These are phyloP conservation scores for Misgurnus mizolepis DNA, from an alignment of 2,113 vertebrate species.

Conservation along the genomic window DNA sequence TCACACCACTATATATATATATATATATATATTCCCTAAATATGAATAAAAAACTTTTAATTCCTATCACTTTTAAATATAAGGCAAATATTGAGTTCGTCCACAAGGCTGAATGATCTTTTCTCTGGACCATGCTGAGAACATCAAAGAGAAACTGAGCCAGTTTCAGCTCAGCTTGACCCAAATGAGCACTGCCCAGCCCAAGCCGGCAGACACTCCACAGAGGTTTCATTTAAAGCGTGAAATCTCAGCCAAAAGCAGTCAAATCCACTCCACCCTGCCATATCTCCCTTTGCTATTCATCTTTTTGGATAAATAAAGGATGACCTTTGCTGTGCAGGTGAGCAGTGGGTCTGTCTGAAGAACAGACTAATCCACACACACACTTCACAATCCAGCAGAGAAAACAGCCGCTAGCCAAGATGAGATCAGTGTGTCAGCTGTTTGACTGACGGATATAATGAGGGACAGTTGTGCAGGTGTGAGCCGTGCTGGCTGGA, in stretches of 20 bases:
- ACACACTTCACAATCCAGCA: slow-evolving; percentile 1
- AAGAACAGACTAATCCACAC: slow-evolving; percentile 26
- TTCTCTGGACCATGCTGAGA: slow-evolving; percentile 12
- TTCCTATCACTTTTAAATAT: not conserved
- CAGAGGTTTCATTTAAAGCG: slow-evolving; percentile 39
- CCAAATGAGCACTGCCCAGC: slow-evolving; percentile 26
- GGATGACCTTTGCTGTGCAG: slow-evolving; percentile 48
- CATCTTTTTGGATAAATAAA: slow-evolving; percentile 57
- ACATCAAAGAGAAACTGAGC: slow-evolving; percentile 34
- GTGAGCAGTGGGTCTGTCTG: slow-evolving; percentile 38
- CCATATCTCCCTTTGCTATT: slow-evolving; percentile 29
- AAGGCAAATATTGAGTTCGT: not conserved
- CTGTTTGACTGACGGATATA: slow-evolving; percentile 30
- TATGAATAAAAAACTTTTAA: not conserved
- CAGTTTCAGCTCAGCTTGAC: slow-evolving; percentile 23
- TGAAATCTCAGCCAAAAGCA: slow-evolving; percentile 43
- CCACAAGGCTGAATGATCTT: not conserved
- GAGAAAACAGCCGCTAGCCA: slow-evolving; percentile 32
- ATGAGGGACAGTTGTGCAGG: slow-evolving; percentile 17
- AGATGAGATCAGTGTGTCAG: slow-evolving; percentile 16
- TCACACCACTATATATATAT: too few relatives aligned
- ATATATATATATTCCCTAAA: too few relatives aligned
- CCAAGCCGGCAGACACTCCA: slow-evolving; percentile 3
- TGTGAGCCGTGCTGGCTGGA: slow-evolving; percentile 3
- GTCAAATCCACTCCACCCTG: slow-evolving; percentile 33